Evolutionary conservation across 2,113 vertebrate species (phyloP).

Genomic region (Coptodon rendalli): DNA sequence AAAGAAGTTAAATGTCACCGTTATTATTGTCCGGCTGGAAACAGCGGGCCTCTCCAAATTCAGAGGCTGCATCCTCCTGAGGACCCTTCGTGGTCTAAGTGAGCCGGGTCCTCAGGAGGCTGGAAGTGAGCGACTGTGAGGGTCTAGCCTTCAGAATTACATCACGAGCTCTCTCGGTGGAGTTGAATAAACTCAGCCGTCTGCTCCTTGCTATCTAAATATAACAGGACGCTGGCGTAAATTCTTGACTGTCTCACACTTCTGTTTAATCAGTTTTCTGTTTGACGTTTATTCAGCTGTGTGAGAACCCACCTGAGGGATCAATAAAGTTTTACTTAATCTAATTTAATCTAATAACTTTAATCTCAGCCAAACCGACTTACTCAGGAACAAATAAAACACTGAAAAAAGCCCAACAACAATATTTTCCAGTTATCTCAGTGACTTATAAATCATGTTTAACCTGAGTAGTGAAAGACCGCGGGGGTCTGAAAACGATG

Average conservation of each 20-base stretch:
- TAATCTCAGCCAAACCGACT: background rate
- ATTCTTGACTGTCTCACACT: fast-evolving
- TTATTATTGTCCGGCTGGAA: no score
- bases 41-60: no score
- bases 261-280: fast-evolving
- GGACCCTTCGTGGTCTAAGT: background rate
- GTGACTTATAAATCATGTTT: no score
- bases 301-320: background rate
- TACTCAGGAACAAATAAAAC: background rate
- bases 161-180: fast-evolving
- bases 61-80: background rate
- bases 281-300: background rate
- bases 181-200: background rate
- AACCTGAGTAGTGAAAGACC: background rate
- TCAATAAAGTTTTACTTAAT: no score
- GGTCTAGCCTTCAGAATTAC: background rate
- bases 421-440: no score
- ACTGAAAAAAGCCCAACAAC: no score
- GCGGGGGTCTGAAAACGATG: background rate
- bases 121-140: fast-evolving
- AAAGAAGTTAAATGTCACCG: no score
- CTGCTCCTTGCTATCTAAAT: background rate
- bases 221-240: background rate
- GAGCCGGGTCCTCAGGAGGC: no score
- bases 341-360: background rate